Base-by-base conservation (phyloP, 2,113 vertebrate species). In the Miniopterus natalensis region DNA sequence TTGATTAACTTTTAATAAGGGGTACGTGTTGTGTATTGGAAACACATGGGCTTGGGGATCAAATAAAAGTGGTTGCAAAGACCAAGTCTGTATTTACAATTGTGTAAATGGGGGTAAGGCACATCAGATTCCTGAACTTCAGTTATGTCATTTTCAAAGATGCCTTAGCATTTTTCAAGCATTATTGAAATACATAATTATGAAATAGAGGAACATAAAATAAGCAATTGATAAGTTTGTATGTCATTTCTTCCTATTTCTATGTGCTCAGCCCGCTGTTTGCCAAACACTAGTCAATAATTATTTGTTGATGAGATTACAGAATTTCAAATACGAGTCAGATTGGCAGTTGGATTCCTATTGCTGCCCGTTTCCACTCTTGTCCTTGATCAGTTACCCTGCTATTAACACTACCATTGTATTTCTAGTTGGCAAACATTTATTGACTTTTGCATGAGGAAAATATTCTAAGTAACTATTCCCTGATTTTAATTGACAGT, bases 401-500 rank as follows among this genome's bases (percentile, higher is more conserved):
- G 23, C 3, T 74, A 61, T 87, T 65, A 42, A 84, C 7, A 74
- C 4, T n/a, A n/a, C 15, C 36, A 79, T 65, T 79, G 20, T n/a
- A 57, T 79, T 74, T 93, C 2, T 4, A 75, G 4, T 21, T 53
- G 45, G 18, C 17, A 65, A 5, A 6, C 66, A 42, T 11, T 93
- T 68, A 79, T n/a, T 75, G 36, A 36, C 31, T 89, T 84, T 80
- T 93, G 18, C 10, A 47, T 81, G 4, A 78, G 21, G 23, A 11
- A 89, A 75, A 55, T 80, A 53, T 27, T 95, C 4, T 57, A 80
- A 84, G 74, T 10, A 49, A 51, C 42, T 90, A 6, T 78, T 70
- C 20, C 95, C 55, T 87, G 55, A 47, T 45, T 89, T 95, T 95
- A 23, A 36, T 27, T 71, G 61, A 86, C 7, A 86, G 1, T 40